Evolutionary conservation across 2,113 vertebrate genomes (phyloP).

Genomic region (Rhagologus leucostigma): DNA sequence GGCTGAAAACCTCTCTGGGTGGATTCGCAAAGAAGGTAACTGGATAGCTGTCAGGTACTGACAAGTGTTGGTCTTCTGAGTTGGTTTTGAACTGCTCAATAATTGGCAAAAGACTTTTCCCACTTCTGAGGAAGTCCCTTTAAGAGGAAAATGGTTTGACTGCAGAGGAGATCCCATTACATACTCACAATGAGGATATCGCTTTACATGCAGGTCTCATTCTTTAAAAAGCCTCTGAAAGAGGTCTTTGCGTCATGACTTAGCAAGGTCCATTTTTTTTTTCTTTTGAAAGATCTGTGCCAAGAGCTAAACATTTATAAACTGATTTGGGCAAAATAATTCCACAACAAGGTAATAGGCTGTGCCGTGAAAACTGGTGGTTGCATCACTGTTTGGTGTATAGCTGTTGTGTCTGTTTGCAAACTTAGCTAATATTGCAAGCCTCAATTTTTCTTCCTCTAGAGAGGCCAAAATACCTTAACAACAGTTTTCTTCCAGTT

Average conservation of each 20-base stretch:
- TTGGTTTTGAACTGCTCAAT: neutral
- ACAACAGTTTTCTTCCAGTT: neutral
- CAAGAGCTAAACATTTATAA: neutral
- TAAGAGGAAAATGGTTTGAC: slow-evolving; percentile 11
- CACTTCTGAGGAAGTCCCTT: slow-evolving; percentile 1
- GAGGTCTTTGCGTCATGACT: slow-evolving; percentile 34
- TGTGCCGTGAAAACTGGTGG: neutral
- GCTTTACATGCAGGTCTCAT: slow-evolving; percentile 32
- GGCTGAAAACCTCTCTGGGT: neutral
- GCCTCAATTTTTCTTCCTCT: neutral
- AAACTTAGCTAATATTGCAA: neutral
- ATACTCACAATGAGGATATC: slow-evolving; percentile 42
- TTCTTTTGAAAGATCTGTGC: neutral
- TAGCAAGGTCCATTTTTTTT: neutral
- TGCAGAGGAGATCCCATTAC: slow-evolving; percentile 10
- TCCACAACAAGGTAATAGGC: neutral
- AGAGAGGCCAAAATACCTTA: neutral
- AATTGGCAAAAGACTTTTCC: neutral
- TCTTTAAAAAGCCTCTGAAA: slow-evolving; percentile 32
- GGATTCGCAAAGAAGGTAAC: neutral
- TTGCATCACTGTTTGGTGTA: neutral
- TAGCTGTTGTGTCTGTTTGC: neutral
- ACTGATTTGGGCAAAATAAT: neutral
- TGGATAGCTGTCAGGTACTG: neutral
- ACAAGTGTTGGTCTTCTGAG: neutral